phyloP scores from a whole-genome alignment of 2,113 vertebrate species.

The Noturus placidus region DNA sequence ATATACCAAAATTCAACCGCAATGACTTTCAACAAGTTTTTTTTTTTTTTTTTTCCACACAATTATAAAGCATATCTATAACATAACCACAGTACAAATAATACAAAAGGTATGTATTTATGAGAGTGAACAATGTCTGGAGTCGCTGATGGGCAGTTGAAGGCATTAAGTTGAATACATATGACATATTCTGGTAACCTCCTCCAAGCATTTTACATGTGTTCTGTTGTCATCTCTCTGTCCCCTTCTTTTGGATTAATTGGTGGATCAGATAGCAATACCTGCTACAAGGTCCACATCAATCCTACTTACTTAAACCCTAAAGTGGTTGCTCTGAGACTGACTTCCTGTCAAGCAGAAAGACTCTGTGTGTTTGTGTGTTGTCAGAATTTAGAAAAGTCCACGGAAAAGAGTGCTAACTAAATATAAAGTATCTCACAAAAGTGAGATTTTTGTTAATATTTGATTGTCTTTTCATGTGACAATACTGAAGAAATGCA shows the following conservation, averaged over 20 bases:
- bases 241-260: conserved; percentile 14
- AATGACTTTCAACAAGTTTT: not conserved
- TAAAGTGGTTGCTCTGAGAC: conserved; percentile 4
- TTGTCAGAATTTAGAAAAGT: conserved; percentile 23
- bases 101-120: not conserved
- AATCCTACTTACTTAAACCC: conserved; percentile 29
- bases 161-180: not conserved
- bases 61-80: not conserved
- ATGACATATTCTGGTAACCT: not conserved
- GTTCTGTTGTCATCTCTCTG: not conserved
- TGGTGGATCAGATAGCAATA: conserved; percentile 34
- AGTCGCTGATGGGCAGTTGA: not conserved
- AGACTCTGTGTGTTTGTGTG: not conserved
- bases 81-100: not conserved
- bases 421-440: too few relatives aligned
- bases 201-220: not conserved
- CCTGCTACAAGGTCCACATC: conserved; percentile 31
- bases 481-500: too few relatives aligned
- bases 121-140: not conserved
- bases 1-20: not conserved
- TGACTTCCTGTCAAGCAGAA: too few relatives aligned
- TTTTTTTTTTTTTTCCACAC: too few relatives aligned
- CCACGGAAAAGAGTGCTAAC: not conserved
- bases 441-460: too few relatives aligned
- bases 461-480: too few relatives aligned